A percentile compares a stretch with the other conserved stretches of the same genome.
Conservation (phyloP, 2,888 invertebrate genomes). For the Lasioglossum marginatum region DNA sequence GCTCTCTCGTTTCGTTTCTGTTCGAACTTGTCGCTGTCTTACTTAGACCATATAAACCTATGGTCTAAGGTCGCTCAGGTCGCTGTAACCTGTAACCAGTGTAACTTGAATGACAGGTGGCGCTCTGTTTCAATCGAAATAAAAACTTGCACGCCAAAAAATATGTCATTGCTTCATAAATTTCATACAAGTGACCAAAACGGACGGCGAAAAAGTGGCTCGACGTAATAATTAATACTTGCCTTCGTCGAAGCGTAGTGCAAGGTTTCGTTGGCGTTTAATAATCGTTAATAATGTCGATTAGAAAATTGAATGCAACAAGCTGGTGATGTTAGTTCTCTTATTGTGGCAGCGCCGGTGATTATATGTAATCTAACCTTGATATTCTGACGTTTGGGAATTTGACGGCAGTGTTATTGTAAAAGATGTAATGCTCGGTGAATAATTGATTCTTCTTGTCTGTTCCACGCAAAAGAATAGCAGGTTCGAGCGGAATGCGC, state of each 20-base stretch:
- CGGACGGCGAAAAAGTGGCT: neutral
- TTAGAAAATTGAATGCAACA: neutral
- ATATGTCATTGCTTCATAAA: neutral
- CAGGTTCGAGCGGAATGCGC: constrained; percentile 45
- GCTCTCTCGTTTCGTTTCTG: too few species aligned
- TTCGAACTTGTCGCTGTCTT: neutral
- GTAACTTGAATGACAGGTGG: neutral
- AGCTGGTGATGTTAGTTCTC: constrained; percentile 23
- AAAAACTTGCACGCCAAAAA: neutral
- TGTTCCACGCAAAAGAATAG: constrained; percentile 22
- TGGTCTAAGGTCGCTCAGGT: too few species aligned
- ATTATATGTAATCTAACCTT: constrained; percentile 61
- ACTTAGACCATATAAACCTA: too few species aligned
- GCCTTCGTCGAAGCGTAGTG: neutral
- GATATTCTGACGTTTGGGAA: constrained; percentile 64
- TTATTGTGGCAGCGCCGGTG: constrained; percentile 19
- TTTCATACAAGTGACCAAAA: neutral
- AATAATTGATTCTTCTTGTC: constrained; percentile 43
- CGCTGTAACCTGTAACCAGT: neutral
- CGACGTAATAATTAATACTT: neutral
- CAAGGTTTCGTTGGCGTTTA: neutral
- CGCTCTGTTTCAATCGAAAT: neutral
- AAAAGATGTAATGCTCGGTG: constrained; percentile 54
- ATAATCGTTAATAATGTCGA: neutral
- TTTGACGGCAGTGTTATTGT: constrained; percentile 54